A percentile compares a stretch with the other conserved stretches of the same genome.
phyloP scores from a whole-genome alignment of 2,888 invertebrate genomes.

The Panzeria rudis region DNA sequence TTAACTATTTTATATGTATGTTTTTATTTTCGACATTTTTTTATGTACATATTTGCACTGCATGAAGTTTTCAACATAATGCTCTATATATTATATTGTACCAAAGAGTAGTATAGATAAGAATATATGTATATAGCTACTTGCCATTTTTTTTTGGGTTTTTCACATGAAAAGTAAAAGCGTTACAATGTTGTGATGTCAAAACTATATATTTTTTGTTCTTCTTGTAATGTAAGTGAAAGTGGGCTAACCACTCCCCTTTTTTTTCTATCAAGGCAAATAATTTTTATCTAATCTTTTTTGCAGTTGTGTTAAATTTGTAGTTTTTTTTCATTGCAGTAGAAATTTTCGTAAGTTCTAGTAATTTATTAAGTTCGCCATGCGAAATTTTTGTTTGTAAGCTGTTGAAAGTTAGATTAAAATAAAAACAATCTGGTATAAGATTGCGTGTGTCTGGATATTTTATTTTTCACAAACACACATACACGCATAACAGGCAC shows the following conservation, averaged over 20 bases:
- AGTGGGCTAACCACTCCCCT: slow-evolving; percentile 72
- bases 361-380: background rate
- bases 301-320: background rate
- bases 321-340: background rate
- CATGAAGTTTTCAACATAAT: slow-evolving; percentile 70
- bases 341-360: background rate
- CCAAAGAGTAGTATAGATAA: background rate
- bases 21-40: background rate
- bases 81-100: slow-evolving; percentile 65
- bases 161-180: slow-evolving; percentile 70
- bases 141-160: slow-evolving; percentile 42
- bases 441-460: no score
- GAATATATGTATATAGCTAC: background rate
- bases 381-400: background rate
- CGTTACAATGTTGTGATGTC: slow-evolving; percentile 46
- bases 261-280: slow-evolving; percentile 39
- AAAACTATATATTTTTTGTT: slow-evolving; percentile 23
- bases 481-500: no score
- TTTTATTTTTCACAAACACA: no score
- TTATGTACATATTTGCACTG: slow-evolving; percentile 32
- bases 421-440: no score
- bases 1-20: slow-evolving; percentile 25
- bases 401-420: no score
- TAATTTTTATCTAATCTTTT: background rate
- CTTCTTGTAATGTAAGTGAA: slow-evolving; percentile 57